These are phyloP conservation scores for Pseudomyrmex cubaensis DNA, from an alignment of 1,140 invertebrate species.

Conservation along the genomic window DNA sequence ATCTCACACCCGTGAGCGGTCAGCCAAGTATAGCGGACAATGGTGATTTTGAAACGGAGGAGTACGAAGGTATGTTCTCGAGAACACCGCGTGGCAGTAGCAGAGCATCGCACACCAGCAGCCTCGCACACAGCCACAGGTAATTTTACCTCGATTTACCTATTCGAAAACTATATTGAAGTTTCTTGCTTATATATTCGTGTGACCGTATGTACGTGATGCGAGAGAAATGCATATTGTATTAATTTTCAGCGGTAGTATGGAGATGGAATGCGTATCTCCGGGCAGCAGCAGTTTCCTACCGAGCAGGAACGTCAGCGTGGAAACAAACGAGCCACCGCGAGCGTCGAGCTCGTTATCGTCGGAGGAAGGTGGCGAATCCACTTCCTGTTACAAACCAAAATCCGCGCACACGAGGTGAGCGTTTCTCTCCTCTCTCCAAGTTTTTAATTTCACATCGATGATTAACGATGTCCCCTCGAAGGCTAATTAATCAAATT, in stretches of 20 bases:
- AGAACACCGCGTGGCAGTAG: constrained; percentile 82
- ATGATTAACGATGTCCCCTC: background rate
- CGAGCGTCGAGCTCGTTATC: constrained; percentile 87
- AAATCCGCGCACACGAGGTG: constrained; percentile 81
- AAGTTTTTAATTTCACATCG: background rate
- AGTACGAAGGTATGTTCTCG: constrained; percentile 76
- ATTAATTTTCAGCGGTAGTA: constrained; percentile 87
- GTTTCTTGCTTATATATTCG: background rate
- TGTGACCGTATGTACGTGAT: background rate
- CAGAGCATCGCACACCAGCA: constrained; percentile 86
- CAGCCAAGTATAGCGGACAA: constrained; percentile 82
- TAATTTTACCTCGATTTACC: constrained; percentile 65
- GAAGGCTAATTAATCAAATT: constrained; percentile 52
- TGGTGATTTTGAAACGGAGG: constrained; percentile 81
- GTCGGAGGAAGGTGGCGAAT: constrained; percentile 86
- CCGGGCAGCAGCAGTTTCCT: constrained; percentile 84
- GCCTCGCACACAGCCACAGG: constrained; percentile 88
- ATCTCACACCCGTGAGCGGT: constrained; percentile 75
- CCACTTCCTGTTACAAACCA: constrained; percentile 79
- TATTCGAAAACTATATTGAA: background rate
- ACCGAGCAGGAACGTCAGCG: constrained; percentile 85
- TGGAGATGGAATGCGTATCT: constrained; percentile 89
- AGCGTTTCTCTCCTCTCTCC: constrained; percentile 12
- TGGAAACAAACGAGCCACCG: constrained; percentile 85
- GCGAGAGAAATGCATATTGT: background rate